These are phyloP conservation scores for Noctuana brunneofusca DNA, from an alignment of 2,888 invertebrate species.

Conservation along the genomic window DNA sequence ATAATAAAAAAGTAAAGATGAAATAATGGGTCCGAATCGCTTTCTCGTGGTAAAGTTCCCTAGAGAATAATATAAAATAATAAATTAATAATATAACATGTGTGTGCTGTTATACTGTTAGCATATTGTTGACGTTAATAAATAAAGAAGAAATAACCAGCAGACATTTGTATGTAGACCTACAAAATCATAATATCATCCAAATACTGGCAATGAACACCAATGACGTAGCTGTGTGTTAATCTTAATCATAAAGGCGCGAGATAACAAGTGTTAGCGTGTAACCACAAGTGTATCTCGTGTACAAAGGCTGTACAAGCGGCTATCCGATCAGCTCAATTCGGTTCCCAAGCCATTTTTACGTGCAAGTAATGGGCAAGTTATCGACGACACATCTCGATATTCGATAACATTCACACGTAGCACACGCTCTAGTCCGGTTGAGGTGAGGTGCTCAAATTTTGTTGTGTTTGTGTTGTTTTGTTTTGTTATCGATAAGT, in stretches of 20 bases:
- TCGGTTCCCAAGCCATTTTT: slow-evolving; percentile 63
- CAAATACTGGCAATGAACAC: background rate
- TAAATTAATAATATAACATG: too few relatives aligned
- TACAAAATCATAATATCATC: background rate
- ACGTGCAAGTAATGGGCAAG: slow-evolving; percentile 71
- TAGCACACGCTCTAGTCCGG: slow-evolving; percentile 74
- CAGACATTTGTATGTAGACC: too few relatives aligned
- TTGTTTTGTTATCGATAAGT: too few relatives aligned
- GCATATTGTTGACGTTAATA: too few relatives aligned
- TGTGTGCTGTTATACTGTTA: too few relatives aligned
- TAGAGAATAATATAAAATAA: too few relatives aligned
- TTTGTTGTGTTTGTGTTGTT: background rate
- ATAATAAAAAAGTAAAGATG: too few relatives aligned
- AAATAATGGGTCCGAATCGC: too few relatives aligned
- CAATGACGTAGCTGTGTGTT: slow-evolving; percentile 15
- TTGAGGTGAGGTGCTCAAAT: slow-evolving; percentile 24
- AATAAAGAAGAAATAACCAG: too few relatives aligned
- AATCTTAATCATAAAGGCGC: slow-evolving; percentile 30
- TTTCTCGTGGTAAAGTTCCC: too few relatives aligned
- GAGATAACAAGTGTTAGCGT: slow-evolving; percentile 34
- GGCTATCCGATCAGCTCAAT: slow-evolving; percentile 55
- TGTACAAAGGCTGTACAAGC: slow-evolving; percentile 44
- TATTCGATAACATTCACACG: slow-evolving; percentile 81
- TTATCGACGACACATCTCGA: slow-evolving; percentile 75
- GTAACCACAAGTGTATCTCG: slow-evolving; percentile 32